Evolutionary conservation across 2,113 vertebrate genomes (phyloP), one percentile per base, ranked within the genome.

Genomic region (Tragulus kanchil): DNA sequence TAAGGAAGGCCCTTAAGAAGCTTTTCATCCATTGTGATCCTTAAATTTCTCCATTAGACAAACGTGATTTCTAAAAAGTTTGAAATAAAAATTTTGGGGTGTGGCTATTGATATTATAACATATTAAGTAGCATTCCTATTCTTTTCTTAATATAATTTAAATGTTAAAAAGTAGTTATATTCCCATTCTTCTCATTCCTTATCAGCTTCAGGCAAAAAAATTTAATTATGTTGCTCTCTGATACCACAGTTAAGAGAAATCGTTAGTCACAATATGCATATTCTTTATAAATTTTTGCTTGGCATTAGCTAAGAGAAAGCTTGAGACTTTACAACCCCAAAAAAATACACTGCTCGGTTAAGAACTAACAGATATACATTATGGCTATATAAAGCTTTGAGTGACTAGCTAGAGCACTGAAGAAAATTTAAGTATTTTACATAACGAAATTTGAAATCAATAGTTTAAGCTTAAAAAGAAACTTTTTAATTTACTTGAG

Each of bases 81-180:
- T 85, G 28, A 89, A 95, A 89, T 75, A 10, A 93, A 67, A 5
- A n/a, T 54, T 28, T 48, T 10, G 16, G 25, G 28, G 45, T 69
- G 64, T 90, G 77, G 6, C 58, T 93, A 64, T 50, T 88, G 31
- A 79, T 87, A 86, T 78, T 73, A 87, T 67, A 93, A 86, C 4
- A 88, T 64, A 94, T 54, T 54, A 78, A 67, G 56, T 59, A 59
- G 3, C 23, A 87, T 79, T 73, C 17, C 13, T 79, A 61, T 61
- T 78, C n/a, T 65, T 95, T 45, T 64, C 13, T 89, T 82, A 52
- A 67, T 26, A 77, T 90, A 28, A 71, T 71, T 75, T 85, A 87
- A 87, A 90, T 81, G 28, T 96, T 90, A 26, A 83, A 93, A 92
- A 12, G 21, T 3, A 93, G 15, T 86, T 86, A 31, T 59, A 94